These are phyloP conservation scores for honey bee (Apis mellifera) DNA, from an alignment of 1,140 invertebrate genomes.

Conservation along the genomic window DNA sequence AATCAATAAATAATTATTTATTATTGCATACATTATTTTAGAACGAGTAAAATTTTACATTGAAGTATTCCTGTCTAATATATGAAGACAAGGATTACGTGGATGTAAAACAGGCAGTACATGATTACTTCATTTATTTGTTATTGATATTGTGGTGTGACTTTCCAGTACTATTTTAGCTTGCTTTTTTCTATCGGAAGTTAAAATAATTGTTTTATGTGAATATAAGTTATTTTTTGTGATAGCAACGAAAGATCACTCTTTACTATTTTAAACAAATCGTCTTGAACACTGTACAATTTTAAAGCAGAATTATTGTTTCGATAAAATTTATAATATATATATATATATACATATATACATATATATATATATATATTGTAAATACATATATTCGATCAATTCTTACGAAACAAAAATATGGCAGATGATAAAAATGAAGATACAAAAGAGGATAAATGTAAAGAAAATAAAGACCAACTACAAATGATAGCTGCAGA, in stretches of 20 bases:
- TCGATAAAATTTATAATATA: not conserved
- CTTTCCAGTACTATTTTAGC: not conserved
- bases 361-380: not conserved
- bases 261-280: not conserved
- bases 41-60: not conserved
- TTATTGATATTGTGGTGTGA: not conserved
- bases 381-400: no score
- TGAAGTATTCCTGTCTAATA: not conserved
- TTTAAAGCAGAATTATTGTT: not conserved
- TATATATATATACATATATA: not conserved
- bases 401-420: conserved; percentile 17
- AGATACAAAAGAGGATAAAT: conserved; percentile 31
- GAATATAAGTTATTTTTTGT: not conserved
- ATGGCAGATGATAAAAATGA: conserved; percentile 60
- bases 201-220: not conserved
- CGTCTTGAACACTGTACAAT: not conserved
- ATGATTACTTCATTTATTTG: not conserved
- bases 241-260: not conserved
- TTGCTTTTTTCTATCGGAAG: not conserved
- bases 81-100: not conserved
- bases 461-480: conserved; percentile 18
- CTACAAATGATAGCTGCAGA: conserved; percentile 46
- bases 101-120: not conserved
- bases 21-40: conserved; percentile 45
- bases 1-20: conserved; percentile 19